A percentile compares a stretch with the other conserved stretches of the same genome.
Conservation (phyloP, 2,888 invertebrate genomes). For the Leptothorax acervorum region DNA sequence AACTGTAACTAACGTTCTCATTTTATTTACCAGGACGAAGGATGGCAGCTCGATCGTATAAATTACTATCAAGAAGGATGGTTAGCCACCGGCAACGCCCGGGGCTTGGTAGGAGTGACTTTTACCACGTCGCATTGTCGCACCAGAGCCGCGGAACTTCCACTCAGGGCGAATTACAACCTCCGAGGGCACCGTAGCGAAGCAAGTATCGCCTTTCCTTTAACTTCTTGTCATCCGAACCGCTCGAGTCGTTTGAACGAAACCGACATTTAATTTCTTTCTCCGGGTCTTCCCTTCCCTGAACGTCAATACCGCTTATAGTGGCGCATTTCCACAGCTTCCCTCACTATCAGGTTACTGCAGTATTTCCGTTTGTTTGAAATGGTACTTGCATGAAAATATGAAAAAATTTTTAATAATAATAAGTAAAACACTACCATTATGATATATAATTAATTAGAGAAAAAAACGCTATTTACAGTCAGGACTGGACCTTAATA, state of each 20-base stretch:
- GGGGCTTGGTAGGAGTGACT: constrained; percentile 98
- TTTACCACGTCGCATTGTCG: constrained; percentile 98
- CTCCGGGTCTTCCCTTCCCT: not conserved
- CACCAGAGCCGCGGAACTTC: constrained; percentile 92
- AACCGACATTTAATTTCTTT: constrained; percentile 34
- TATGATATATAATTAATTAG: no score
- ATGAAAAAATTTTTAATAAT: not conserved
- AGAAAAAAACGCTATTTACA: no score
- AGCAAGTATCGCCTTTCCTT: constrained; percentile 87
- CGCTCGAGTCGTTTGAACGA: not conserved
- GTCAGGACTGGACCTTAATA: no score
- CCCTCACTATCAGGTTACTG: not conserved
- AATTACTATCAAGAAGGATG: constrained; percentile 99
- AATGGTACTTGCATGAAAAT: not conserved
- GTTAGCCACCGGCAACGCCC: constrained; percentile 97
- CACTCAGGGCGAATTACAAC: constrained; percentile 97
- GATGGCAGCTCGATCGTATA: constrained; percentile 97
- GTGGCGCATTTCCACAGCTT: not conserved
- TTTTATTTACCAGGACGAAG: constrained; percentile 91
- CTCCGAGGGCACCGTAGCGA: constrained; percentile 98
- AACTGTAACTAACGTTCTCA: constrained; percentile 43
- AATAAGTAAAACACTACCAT: no score
- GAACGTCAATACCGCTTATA: not conserved
- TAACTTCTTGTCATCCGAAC: constrained; percentile 18
- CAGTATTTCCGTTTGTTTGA: not conserved